phyloP scores from a whole-genome alignment of 2,797 vertebrate genomes.

The Phaenicophaeus curvirostris region DNA sequence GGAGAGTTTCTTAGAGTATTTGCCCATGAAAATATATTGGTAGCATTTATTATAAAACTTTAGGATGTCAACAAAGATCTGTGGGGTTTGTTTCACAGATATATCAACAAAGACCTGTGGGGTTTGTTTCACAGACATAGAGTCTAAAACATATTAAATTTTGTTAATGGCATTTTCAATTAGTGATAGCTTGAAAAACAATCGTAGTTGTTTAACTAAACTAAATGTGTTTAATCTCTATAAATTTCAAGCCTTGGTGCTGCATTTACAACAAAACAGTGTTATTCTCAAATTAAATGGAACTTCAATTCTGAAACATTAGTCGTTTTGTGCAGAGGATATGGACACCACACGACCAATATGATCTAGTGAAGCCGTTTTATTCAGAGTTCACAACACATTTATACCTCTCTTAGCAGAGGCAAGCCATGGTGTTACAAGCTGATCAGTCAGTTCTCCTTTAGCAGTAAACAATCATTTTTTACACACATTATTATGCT shows the following conservation, averaged over 20 bases:
- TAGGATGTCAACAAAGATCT: background rate
- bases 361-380: too few relatives aligned
- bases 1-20: background rate
- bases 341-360: too few relatives aligned
- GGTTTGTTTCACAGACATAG: background rate
- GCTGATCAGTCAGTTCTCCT: too few relatives aligned
- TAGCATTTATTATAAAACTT: background rate
- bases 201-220: background rate
- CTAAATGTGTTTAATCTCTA: background rate
- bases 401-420: too few relatives aligned
- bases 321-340: too few relatives aligned
- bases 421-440: too few relatives aligned
- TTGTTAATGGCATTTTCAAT: background rate
- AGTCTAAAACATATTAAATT: background rate
- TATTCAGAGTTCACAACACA: too few relatives aligned
- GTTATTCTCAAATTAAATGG: background rate
- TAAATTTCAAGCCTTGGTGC: background rate
- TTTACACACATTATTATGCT: too few relatives aligned
- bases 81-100: background rate
- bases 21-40: background rate
- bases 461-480: too few relatives aligned
- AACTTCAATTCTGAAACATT: background rate
- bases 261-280: background rate
- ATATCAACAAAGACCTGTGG: background rate
- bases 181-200: background rate